Evolutionary conservation across 2,888 invertebrate genomes (phyloP), one percentile per base, ranked within the genome.

Genomic region (Ditula angustiorana): DNA sequence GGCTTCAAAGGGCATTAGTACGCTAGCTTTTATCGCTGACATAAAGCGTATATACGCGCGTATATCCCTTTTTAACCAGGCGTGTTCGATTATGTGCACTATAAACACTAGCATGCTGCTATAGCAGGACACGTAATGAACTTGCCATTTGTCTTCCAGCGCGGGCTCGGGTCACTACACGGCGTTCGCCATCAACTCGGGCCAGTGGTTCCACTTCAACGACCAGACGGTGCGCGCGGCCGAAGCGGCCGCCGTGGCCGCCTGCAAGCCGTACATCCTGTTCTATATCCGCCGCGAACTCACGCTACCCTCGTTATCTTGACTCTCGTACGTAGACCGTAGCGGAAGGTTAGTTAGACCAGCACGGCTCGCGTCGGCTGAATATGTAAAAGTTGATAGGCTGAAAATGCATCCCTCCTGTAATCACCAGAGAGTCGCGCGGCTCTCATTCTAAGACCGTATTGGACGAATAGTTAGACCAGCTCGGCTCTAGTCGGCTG

Each of bases 151-250:
- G 28, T 19, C 11, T 21, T n/a, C 21, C 89, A 96, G 97, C 21
- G 96, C 96, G 58, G 96, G 96, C 0, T 96, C 96, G 33, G 97
- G 97, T 33, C 97, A 97, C 86, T 97, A 97, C 92, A 97, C 97
- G 62, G 95, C 97, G 68, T 97, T 96, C 87, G 97, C 96, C 50
- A 95, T 95, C 73, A 96, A 96, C 91, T 96, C 96, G 73, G 95
- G 95, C 53, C 95, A 95, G 72, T 97, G 97, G 97, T 96, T 96
- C 89, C 96, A 97, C 86, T 97, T 97, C 93, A 97, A 97, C 91
- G 97, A 97, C 88, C 96, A 96, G 76, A 95, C 95, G 0, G 97
- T 97, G n/a, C 94, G 96, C 35, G 94, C 95, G 21, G 94, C 95
- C 49, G 95, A 95, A 73, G 92, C 93, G 19, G 92, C 93, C 46